Evolutionary conservation across 2,113 vertebrate species (phyloP).

Genomic region (Myanophis thanlyinensis): DNA sequence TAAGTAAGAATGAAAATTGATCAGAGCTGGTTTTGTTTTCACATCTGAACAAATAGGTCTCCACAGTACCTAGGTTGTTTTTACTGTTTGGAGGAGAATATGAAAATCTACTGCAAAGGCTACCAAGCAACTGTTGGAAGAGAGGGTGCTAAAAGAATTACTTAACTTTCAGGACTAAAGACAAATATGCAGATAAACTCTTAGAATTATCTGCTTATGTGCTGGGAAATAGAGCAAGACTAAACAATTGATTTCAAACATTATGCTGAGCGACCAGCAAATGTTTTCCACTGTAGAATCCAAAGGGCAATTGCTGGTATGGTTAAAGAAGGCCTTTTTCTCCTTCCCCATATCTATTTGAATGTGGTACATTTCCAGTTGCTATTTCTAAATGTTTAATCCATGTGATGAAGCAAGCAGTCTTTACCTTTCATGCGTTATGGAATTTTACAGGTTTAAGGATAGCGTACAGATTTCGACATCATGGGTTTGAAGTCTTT

Average conservation of each 20-base stretch:
- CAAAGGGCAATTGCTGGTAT: background rate
- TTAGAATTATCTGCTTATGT: background rate
- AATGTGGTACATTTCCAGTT: background rate
- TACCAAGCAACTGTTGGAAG: background rate
- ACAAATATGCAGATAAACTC: background rate
- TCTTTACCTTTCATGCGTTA: background rate
- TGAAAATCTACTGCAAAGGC: background rate
- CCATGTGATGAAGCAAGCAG: background rate
- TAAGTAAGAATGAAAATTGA: background rate
- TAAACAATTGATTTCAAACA: background rate
- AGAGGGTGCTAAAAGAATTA: background rate
- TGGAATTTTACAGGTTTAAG: background rate
- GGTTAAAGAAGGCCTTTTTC: background rate
- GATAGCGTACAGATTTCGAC: background rate
- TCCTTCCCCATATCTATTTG: background rate
- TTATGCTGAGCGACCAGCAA: background rate
- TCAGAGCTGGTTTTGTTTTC: background rate
- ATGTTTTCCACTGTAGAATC: conserved; percentile 18
- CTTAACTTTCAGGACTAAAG: background rate
- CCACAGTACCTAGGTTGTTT: background rate
- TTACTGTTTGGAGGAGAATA: background rate
- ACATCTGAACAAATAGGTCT: background rate
- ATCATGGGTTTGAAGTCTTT: background rate
- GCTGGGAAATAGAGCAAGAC: background rate
- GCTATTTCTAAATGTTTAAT: background rate